Evolutionary conservation across 2,113 vertebrate genomes (phyloP), one percentile per base, ranked within the genome.

Genomic region (Cettia cetti): DNA sequence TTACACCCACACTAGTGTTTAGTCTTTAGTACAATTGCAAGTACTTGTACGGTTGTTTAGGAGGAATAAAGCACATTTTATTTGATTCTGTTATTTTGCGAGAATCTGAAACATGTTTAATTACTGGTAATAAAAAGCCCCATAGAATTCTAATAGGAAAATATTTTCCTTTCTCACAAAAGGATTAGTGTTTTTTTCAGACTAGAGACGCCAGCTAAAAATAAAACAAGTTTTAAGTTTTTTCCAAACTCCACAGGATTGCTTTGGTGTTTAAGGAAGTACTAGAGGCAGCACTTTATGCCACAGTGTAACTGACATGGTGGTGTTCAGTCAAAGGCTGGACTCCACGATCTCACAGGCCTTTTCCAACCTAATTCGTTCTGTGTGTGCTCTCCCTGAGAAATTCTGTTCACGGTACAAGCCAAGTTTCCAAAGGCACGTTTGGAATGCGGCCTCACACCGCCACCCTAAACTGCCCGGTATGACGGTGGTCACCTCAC

Each of bases 391-490:
- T 61, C 52, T 44, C 44, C 44, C 56, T 21, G 13, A 42, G 47
- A 45, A 70, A 40, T 15, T 23, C 16, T 53, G 53, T 30, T 15
- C 4, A 13, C 0, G 21, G 44, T 19, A 49, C 35, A 76, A 47
- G 7, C 6, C 39, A n/a, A 19, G 28, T 47, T 70, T 39, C 35
- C 45, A 31, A 50, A 1, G 15, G 26, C 33, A 31, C 22, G 11
- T 7, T 13, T 12, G 52, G 21, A 50, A 16, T 9, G 71, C 18
- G 61, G 69, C 31, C 45, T 28, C 13, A 0, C 6, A 22, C 2
- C 30, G 8, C 1, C 4, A n/a, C 21, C 22, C 22, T 20, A 8
- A 4, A 11, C 2, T 1, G 17, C 21, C 7, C 2, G 18, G 23
- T 21, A 13, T 6, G 30, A 8, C 0, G 9, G 39, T 3, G 81